Evolutionary conservation across 1,140 invertebrate genomes (phyloP).

Genomic region (Callitettix versicolor): DNA sequence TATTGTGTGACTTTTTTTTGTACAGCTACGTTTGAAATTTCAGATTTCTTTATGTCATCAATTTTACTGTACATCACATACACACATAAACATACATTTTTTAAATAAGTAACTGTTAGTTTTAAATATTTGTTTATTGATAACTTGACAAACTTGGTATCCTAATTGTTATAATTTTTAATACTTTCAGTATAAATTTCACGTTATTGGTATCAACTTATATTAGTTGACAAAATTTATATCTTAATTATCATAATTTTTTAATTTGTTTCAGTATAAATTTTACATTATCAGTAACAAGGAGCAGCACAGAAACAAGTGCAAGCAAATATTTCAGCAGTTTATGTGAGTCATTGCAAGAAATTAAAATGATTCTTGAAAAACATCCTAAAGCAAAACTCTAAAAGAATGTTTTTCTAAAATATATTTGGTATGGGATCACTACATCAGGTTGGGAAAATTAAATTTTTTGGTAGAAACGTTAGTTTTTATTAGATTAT

Average conservation of each 20-base stretch:
- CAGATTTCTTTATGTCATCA: no score
- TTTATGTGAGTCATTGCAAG: neutral
- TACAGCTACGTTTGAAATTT: no score
- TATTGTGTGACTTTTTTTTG: no score
- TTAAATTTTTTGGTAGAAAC: no score
- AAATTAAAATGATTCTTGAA: conserved; percentile 5
- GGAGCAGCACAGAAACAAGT: conserved; percentile 29
- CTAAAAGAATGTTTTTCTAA: no score
- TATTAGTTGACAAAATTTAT: neutral
- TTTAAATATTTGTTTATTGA: no score
- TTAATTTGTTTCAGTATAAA: conserved; percentile 28
- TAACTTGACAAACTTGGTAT: neutral
- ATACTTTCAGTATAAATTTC: neutral
- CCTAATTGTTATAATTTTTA: neutral
- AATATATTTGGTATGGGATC: no score
- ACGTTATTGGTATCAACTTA: neutral
- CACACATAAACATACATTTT: no score
- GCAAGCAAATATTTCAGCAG: conserved; percentile 18
- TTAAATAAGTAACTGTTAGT: no score
- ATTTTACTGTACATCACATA: no score
- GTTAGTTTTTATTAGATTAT: no score
- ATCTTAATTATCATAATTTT: neutral
- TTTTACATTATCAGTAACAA: conserved; percentile 31
- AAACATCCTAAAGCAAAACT: neutral
- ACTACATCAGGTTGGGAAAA: no score